phyloP scores from a whole-genome alignment of 2,797 vertebrate genomes.

The Cossypha polioptera region DNA sequence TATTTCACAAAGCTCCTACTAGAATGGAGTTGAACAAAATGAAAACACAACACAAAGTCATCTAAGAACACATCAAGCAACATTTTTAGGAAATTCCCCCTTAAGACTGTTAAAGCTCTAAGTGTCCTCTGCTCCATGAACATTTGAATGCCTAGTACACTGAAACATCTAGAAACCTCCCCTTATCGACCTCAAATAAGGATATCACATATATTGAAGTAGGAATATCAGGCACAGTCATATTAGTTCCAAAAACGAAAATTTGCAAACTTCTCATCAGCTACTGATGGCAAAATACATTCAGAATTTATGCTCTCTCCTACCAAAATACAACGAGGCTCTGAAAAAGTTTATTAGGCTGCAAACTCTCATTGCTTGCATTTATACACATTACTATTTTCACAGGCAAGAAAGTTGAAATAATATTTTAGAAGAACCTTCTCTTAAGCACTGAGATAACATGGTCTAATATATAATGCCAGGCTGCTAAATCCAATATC shows the following conservation, averaged over 20 bases:
- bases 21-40: neutral
- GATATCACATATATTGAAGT: neutral
- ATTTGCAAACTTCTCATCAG: neutral
- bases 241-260: neutral
- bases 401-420: neutral
- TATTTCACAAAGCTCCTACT: neutral
- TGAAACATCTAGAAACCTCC: neutral
- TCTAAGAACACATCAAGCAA: neutral
- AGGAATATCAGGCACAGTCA: neutral
- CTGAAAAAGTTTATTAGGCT: neutral
- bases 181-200: neutral
- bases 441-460: neutral
- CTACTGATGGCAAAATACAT: neutral
- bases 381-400: neutral
- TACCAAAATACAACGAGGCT: neutral
- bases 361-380: neutral
- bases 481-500: neutral
- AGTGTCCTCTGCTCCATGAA: neutral
- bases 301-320: neutral
- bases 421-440: neutral
- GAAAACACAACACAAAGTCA: neutral
- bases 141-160: neutral
- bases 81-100: neutral
- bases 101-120: neutral
- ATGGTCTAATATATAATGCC: neutral